Percentiles rank a stretch among this genome's conserved stretches.
These are phyloP conservation scores for Chaetorhynchus papuensis DNA, from an alignment of 2,113 vertebrate genomes.

Conservation along the genomic window DNA sequence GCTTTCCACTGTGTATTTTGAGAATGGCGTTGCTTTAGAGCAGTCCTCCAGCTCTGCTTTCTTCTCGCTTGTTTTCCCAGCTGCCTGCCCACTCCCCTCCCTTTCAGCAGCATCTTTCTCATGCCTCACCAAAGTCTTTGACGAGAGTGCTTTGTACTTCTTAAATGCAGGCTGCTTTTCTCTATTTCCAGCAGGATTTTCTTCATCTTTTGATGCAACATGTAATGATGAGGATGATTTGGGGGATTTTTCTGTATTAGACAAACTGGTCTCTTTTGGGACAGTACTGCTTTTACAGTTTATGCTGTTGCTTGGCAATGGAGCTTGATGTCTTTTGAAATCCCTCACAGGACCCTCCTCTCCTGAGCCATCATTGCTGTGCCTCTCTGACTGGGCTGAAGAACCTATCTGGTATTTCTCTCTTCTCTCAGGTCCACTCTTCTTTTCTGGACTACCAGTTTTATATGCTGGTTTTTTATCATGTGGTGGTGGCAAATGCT, in stretches of 20 bases:
- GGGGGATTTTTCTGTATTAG: background rate
- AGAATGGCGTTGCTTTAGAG: background rate
- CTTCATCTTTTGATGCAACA: background rate
- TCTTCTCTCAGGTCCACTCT: background rate
- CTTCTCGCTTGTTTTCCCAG: background rate
- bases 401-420: background rate
- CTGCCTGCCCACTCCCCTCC: background rate
- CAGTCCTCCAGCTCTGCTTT: background rate
- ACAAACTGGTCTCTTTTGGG: background rate
- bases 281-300: background rate
- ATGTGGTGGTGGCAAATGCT: background rate
- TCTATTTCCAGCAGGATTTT: background rate
- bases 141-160: background rate
- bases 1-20: conserved; percentile 86
- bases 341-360: background rate
- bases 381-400: background rate
- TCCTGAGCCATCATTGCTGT: background rate
- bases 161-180: background rate
- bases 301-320: background rate
- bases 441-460: background rate
- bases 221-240: background rate
- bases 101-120: background rate
- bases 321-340: background rate
- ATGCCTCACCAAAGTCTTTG: background rate
- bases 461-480: background rate